These are phyloP conservation scores for Catamblyrhynchus diadema DNA, from an alignment of 2,797 vertebrate genomes.

Conservation along the genomic window DNA sequence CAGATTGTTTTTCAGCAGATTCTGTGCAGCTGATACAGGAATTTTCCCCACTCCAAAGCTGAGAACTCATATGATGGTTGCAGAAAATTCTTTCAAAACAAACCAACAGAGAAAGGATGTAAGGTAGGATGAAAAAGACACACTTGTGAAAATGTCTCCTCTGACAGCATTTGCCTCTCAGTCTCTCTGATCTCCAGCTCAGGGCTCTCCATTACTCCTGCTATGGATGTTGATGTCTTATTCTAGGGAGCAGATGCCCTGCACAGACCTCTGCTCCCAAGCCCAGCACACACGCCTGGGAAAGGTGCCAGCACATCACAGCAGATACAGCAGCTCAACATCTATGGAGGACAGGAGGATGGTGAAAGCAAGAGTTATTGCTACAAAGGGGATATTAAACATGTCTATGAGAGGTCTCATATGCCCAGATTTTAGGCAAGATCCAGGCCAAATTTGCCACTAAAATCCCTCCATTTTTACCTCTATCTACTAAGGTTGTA, in stretches of 20 bases:
- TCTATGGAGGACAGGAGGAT: background rate
- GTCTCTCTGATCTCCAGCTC: background rate
- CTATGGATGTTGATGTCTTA: background rate
- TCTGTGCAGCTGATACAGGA: background rate
- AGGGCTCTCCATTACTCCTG: background rate
- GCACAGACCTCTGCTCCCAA: background rate
- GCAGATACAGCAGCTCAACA: background rate
- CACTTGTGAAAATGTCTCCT: background rate
- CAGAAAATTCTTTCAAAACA: background rate
- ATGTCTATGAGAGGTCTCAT: accelerated
- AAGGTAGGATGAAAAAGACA: background rate
- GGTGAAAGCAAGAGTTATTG: background rate
- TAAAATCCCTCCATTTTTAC: background rate
- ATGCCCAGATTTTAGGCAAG: background rate
- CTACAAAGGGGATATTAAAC: background rate
- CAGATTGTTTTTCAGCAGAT: background rate
- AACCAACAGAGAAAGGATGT: background rate
- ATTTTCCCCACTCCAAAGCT: background rate
- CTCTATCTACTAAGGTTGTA: background rate
- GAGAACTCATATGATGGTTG: background rate
- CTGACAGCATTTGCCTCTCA: background rate
- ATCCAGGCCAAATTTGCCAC: background rate
- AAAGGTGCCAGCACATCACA: background rate
- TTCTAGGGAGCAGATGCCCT: background rate
- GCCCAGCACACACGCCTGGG: background rate